Conservation (phyloP, 1,140 invertebrate genomes). For the Chrysoperla carnea region DNA sequence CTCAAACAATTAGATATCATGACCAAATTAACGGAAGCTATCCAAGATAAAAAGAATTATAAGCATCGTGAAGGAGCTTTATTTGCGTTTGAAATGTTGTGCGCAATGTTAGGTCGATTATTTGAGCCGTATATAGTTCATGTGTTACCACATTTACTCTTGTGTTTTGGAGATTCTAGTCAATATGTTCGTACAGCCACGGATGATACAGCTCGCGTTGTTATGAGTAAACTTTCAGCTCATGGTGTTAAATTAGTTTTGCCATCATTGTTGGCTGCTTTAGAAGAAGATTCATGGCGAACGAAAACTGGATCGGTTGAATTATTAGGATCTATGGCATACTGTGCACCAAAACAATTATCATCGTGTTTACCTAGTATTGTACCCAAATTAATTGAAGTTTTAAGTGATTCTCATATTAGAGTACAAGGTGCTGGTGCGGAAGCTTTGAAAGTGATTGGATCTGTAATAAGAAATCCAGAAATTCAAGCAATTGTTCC, state of each 20-base stretch:
- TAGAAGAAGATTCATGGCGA: slow-evolving; percentile 97
- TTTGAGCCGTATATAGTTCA: slow-evolving; percentile 99
- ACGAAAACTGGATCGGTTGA: slow-evolving; percentile 96
- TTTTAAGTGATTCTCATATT: slow-evolving; percentile 91
- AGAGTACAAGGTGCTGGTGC: slow-evolving; percentile 96
- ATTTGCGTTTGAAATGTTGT: slow-evolving; percentile 96
- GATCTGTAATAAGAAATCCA: slow-evolving; percentile 94
- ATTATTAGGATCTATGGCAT: slow-evolving; percentile 91
- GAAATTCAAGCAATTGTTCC: slow-evolving; percentile 96
- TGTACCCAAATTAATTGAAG: slow-evolving; percentile 95
- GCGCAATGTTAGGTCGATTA: slow-evolving; percentile 80
- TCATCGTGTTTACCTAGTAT: slow-evolving; percentile 95
- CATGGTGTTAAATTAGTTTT: slow-evolving; percentile 95
- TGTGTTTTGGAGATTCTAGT: slow-evolving; percentile 91
- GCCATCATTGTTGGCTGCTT: slow-evolving; percentile 72
- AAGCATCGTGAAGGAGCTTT: slow-evolving; percentile 85
- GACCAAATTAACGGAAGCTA: slow-evolving; percentile 80
- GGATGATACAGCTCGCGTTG: slow-evolving; percentile 84
- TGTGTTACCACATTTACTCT: slow-evolving; percentile 82
- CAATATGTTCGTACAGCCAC: slow-evolving; percentile 84
- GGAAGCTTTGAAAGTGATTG: slow-evolving; percentile 90
- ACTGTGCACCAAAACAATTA: slow-evolving; percentile 95
- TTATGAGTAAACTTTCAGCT: slow-evolving; percentile 91
- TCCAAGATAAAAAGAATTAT: slow-evolving; percentile 94
- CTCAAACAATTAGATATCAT: slow-evolving; percentile 94